Base-by-base conservation (phyloP, 2,888 invertebrate genomes). In the Paralinhomoeus sp. region DNA sequence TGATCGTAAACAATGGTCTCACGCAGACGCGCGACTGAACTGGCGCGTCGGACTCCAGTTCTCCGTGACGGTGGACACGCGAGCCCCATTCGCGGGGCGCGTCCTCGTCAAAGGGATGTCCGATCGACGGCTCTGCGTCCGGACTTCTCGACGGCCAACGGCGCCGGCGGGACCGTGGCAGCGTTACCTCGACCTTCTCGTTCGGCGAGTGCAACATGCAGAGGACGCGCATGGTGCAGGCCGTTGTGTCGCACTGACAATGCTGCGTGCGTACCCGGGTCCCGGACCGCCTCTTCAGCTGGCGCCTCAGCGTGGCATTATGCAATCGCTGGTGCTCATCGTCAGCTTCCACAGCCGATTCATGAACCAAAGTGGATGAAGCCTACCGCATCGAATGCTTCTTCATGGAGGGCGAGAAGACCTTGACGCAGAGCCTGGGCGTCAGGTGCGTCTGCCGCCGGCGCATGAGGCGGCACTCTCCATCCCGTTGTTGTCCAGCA, bases 31-130 rank as follows among this genome's bases (percentile, higher is more conserved):
- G 20, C 40, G 17, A 21, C 44, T 46, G 9, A 15, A 33, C 3
- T 46, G n/a, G 46, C 44, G 41, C 3, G 2, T 3, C 40, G 13
- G 46, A 46, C 20, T 15, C 44, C 2, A n/a, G 40, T 44, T 46
- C 21, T 31, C 33, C 13, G 23, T 46, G 2, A 39, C 20, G 15
- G 44, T 46, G 20, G 33, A 18, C 7, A 46, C 46, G 5, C 7
- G 20, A 15, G 41, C 45, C 20, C 37, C 41, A 2, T 46, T 44
- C 38, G 20, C n/a, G 2, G 47, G 47, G 2, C 37, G 47, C 2
- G 41, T 47, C 20, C 45, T 41, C 39, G 45, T 47, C 27, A 47
- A 47, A 21, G 47, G 47, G 2, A 47, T 47, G 47, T 43, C 42
- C 15, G 47, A 47, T 20, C 41, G 31, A 9, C 31, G 2, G 5